These are phyloP conservation scores for Diaprepes abbreviatus DNA, from an alignment of 2,888 invertebrate species.

Conservation along the genomic window DNA sequence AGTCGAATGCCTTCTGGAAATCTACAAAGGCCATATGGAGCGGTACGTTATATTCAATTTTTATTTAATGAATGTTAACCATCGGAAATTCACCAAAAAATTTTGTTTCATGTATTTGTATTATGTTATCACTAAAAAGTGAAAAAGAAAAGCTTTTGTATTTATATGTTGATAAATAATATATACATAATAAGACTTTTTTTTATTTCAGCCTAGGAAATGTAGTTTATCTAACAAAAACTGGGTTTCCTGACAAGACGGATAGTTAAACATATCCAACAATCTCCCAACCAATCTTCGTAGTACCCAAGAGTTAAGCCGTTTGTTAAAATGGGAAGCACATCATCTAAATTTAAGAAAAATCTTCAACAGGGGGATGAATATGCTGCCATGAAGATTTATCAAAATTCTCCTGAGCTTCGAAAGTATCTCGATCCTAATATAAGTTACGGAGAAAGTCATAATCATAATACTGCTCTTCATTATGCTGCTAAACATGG, in stretches of 20 bases:
- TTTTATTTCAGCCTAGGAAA: slow-evolving; percentile 32
- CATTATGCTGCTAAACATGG: slow-evolving; percentile 78
- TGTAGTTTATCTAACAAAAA: slow-evolving; percentile 45
- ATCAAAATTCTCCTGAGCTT: slow-evolving; percentile 75
- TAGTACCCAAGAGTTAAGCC: not conserved
- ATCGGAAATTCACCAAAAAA: too few species aligned
- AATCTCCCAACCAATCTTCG: slow-evolving; percentile 15
- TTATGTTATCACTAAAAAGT: too few species aligned
- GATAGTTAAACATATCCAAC: slow-evolving; percentile 56
- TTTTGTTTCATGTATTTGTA: too few species aligned
- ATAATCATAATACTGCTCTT: slow-evolving; percentile 77
- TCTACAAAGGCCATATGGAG: too few species aligned
- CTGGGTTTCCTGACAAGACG: slow-evolving; percentile 64
- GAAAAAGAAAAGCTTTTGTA: too few species aligned
- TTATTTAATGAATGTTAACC: too few species aligned
- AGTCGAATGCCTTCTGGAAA: too few species aligned
- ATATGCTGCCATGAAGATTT: slow-evolving; percentile 77
- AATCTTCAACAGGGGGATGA: slow-evolving; percentile 79
- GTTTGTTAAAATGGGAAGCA: slow-evolving; percentile 73
- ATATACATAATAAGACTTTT: not conserved
- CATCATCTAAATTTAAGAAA: slow-evolving; percentile 78
- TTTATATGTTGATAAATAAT: too few species aligned
- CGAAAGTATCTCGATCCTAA: slow-evolving; percentile 77
- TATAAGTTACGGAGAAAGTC: slow-evolving; percentile 76
- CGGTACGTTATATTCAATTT: too few species aligned